Percentiles rank a stretch among this genome's conserved stretches.
These are phyloP conservation scores for Pimpla rufipes DNA, from an alignment of 2,888 invertebrate genomes.

Conservation along the genomic window DNA sequence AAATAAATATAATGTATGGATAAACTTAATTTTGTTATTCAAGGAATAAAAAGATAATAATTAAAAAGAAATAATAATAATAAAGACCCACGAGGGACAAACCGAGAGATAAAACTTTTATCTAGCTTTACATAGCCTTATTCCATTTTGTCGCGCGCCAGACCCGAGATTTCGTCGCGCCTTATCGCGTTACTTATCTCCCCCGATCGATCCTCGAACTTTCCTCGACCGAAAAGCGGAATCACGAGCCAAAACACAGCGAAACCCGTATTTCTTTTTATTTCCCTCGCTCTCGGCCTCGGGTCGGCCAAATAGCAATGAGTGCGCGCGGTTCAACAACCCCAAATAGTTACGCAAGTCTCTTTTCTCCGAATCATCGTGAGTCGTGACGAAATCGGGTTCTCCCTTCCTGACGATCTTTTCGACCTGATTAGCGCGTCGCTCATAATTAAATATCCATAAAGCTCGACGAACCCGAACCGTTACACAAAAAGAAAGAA, in stretches of 20 bases:
- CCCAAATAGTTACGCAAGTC: slow-evolving; percentile 39
- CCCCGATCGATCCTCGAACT: slow-evolving; percentile 16
- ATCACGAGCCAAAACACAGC: neutral
- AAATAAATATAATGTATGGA: too few relatives aligned
- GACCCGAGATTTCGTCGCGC: neutral
- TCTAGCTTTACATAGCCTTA: slow-evolving; percentile 26
- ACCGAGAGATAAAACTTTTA: slow-evolving; percentile 52
- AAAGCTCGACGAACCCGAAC: slow-evolving; percentile 11
- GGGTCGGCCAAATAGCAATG: neutral
- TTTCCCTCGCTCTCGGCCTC: neutral
- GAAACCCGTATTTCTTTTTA: neutral
- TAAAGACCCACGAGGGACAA: neutral
- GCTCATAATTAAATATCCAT: slow-evolving; percentile 42
- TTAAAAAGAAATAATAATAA: neutral
- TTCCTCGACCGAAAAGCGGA: neutral
- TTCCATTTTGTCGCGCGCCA: slow-evolving; percentile 5
- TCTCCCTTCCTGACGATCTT: slow-evolving; percentile 41
- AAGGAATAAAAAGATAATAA: neutral
- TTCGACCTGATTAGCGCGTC: slow-evolving; percentile 50
- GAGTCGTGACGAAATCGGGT: neutral
- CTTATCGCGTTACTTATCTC: slow-evolving; percentile 42
- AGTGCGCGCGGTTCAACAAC: slow-evolving; percentile 57
- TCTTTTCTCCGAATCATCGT: slow-evolving; percentile 34
- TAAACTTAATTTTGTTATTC: too few relatives aligned
- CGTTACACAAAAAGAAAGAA: slow-evolving; percentile 15